phyloP scores from a whole-genome alignment of 2,797 vertebrate species.

The Babyrousa celebensis region DNA sequence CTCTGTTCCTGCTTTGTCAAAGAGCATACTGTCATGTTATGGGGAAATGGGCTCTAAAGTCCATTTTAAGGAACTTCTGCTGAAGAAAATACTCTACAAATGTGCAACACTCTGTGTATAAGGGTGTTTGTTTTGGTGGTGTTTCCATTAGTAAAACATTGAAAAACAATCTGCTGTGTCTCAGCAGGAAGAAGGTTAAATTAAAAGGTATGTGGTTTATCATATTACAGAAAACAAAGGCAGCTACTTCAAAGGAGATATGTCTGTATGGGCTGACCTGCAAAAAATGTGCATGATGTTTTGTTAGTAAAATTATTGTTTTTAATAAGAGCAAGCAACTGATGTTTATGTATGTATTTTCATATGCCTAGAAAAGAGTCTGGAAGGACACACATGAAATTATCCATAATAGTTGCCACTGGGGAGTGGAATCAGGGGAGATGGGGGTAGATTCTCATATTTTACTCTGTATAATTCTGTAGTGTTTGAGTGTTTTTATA shows the following conservation, averaged over 20 bases:
- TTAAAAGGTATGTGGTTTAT: constrained; percentile 19
- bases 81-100: neutral
- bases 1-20: constrained; percentile 12
- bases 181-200: neutral
- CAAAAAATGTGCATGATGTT: neutral
- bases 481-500: neutral
- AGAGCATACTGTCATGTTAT: neutral
- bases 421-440: neutral
- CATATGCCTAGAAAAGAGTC: constrained; percentile 26
- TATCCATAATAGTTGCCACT: neutral
- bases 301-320: neutral
- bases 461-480: neutral
- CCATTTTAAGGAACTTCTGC: neutral
- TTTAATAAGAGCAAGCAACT: neutral
- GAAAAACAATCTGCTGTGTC: neutral
- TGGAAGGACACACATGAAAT: neutral
- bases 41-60: neutral
- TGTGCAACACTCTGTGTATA: neutral
- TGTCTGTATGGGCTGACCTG: neutral
- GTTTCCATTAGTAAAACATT: neutral
- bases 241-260: neutral
- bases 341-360: constrained; percentile 8
- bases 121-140: neutral
- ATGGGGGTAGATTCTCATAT: neutral
- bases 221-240: neutral